Evolutionary conservation across 1,140 invertebrate species (phyloP), one percentile per base, ranked within the genome.

Genomic region (Pseudobourletiella spinata): DNA sequence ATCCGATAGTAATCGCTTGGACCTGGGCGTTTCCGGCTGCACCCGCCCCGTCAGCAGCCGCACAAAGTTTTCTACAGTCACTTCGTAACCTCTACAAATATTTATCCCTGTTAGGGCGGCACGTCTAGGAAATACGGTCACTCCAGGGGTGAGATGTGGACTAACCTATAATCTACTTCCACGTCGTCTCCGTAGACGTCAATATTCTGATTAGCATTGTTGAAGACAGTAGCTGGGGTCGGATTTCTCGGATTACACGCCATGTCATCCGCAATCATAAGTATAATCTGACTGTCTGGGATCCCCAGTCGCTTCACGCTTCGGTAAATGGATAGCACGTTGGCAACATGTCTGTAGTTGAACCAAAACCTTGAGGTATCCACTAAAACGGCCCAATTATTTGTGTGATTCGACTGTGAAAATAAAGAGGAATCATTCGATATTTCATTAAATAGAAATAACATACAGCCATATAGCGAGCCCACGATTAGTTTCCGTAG

Each of bases 231-330:
- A 0, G 91, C 96, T n/a, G 97, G 95, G 25, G 90, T 80, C 3
- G 96, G 95, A 79, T 99, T 99, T 64, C 96, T 79, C 0, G 95
- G 84, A 80, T 99, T 99, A 73, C 97, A 99, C 0, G 97, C 95
- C 93, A 99, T 98, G 72, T 99, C 96, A 78, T 99, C 97, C 24
- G 96, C 95, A 50, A 99, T 85, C 95, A 98, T 98, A 35, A 99
- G 75, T 71, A 98, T 98, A 51, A 99, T 99, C 77, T 91, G 88
- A 52, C 87, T 89, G 50, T 69, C 73, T 6, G 95, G 95, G 66
- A 99, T 98, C 32, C 96, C 96, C 1, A 99, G 79, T 20, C 95
- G 80, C 77, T 99, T 99, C 0, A 99, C 93, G 74, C 93, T 97
- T 0, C 95, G 83, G 74, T 99, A 99, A 71, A 99, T 93, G 0